Conservation (phyloP, 1,140 invertebrate species). For the Drosophila kanapiae region DNA sequence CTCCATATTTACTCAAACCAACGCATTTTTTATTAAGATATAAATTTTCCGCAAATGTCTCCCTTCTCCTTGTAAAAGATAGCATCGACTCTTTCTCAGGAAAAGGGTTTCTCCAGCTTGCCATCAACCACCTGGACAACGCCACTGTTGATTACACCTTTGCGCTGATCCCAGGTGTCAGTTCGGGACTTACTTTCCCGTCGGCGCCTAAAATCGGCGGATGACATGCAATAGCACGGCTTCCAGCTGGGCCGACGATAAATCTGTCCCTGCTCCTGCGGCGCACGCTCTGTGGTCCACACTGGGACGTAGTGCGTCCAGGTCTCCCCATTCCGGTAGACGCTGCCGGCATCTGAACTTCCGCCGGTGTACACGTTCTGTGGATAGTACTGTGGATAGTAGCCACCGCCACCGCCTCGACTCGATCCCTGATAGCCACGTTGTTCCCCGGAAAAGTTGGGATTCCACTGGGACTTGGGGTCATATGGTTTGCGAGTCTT, state of each 20-base stretch:
- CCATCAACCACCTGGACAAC: conserved; percentile 66
- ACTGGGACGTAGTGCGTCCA: conserved; percentile 81
- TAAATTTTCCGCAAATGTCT: too few relatives aligned
- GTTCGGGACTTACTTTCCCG: conserved; percentile 63
- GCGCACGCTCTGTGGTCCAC: conserved; percentile 80
- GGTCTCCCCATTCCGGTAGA: conserved; percentile 65
- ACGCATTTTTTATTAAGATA: conserved; percentile 11
- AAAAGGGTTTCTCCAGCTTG: conserved; percentile 78
- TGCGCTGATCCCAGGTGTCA: not conserved
- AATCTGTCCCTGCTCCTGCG: conserved; percentile 59
- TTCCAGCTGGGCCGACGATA: conserved; percentile 75
- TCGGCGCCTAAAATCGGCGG: conserved; percentile 64
- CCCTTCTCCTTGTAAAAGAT: too few relatives aligned
- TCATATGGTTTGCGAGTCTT: conserved; percentile 65
- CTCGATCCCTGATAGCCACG: conserved; percentile 40
- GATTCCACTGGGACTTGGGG: conserved; percentile 79
- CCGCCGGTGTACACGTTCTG: conserved; percentile 59
- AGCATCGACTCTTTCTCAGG: conserved; percentile 11
- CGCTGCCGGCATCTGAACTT: conserved; percentile 38
- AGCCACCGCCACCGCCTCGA: conserved; percentile 26
- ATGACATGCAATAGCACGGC: conserved; percentile 80
- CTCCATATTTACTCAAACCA: not conserved
- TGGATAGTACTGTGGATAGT: conserved; percentile 74
- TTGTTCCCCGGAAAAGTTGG: conserved; percentile 69
- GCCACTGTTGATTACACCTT: conserved; percentile 39